Evolutionary conservation across 2,797 vertebrate genomes (phyloP), one percentile per base, ranked within the genome.

Genomic region (Lophura swinhoii): DNA sequence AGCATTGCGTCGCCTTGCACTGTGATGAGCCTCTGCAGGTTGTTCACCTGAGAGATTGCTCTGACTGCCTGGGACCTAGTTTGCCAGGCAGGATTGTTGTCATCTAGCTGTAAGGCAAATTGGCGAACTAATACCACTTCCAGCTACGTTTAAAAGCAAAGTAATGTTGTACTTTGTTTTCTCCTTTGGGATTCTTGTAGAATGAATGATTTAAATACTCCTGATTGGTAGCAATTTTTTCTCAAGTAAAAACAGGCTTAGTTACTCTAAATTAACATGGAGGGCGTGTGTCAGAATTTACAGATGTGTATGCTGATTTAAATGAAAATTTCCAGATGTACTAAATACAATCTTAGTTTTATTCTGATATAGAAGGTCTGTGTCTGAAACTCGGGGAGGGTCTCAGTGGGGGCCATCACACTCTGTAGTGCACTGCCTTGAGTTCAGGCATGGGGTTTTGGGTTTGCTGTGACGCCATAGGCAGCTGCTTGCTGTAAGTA

Each of bases 401-500:
- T 43, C 28, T 46, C 1, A 1, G 44, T 16, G 29, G 13, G 12
- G 33, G 12, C 22, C 28, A 43, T 33, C 2, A 12, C 1, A 0
- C n/a, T 33, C 11, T 4, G 21, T 11, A 23, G 26, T 1, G 1
- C 14, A 1, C 26, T 58, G 14, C 53, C 26, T 20, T 20, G 14
- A 12, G 23, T 10, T 37, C 31, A 39, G 29, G 24, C 26, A 14
- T 39, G 53, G 6, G 1, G 35, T 49, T 46, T 15, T 10, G 7
- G 37, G 37, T 37, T 16, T 46, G 3, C 24, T 17, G 49, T 35
- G 72, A 26, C 49, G 28, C 33, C 1, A 0, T 18, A 2, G 29
- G 28, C 16, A 53, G 53, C 37, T 44, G 21, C 76, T 46, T 29
- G 9, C 67, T 53, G 33, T 23, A 13, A 63, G 15, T 15, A 35